These are phyloP conservation scores for Phasianus colchicus DNA, from an alignment of 2,113 vertebrate genomes.

Conservation along the genomic window DNA sequence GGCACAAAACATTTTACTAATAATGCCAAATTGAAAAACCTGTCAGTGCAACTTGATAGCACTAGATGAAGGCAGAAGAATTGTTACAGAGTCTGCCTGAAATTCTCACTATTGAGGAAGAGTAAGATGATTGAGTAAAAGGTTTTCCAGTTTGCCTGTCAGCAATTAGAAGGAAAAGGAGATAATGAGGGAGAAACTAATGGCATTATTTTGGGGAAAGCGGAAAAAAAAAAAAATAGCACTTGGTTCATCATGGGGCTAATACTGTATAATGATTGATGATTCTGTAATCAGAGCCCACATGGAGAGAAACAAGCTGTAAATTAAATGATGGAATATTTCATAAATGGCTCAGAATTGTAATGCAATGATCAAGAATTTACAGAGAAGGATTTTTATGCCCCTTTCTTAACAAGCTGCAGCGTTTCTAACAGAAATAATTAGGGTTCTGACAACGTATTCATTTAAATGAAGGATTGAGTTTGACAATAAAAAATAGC, in stretches of 20 bases:
- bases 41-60: neutral
- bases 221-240: neutral
- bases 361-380: slow-evolving; percentile 18
- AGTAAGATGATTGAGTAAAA: neutral
- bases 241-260: neutral
- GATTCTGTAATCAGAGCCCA: slow-evolving; percentile 28
- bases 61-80: neutral
- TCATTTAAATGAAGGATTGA: slow-evolving; percentile 41
- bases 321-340: slow-evolving; percentile 22
- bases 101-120: neutral
- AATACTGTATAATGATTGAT: slow-evolving; percentile 7
- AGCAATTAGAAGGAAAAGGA: neutral
- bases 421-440: slow-evolving; percentile 38
- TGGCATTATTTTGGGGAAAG: neutral
- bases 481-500: slow-evolving; percentile 56
- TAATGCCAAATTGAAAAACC: neutral
- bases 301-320: slow-evolving; percentile 4
- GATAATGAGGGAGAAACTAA: slow-evolving; percentile 29
- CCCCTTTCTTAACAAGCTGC: slow-evolving; percentile 8
- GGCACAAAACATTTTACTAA: neutral
- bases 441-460: slow-evolving; percentile 38
- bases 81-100: neutral
- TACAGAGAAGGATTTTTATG: slow-evolving; percentile 14
- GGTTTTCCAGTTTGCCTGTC: neutral
- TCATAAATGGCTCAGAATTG: slow-evolving; percentile 23